Conservation (phyloP, 1,140 invertebrate species). For the Drosophila miranda region DNA sequence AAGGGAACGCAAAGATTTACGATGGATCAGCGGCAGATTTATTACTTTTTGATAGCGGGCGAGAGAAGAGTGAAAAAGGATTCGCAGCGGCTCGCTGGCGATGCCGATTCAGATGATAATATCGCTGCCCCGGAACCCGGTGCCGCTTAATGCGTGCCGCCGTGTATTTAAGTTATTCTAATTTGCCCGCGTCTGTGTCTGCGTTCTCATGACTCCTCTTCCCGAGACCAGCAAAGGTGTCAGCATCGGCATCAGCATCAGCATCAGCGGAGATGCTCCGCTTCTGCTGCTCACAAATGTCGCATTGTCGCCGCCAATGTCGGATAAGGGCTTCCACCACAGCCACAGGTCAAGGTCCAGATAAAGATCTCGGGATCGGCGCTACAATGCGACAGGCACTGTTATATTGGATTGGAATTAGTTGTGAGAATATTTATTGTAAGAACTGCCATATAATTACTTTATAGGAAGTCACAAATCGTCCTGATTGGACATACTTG, state of each 20-base stretch:
- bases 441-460: too few species aligned
- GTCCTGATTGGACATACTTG: too few species aligned
- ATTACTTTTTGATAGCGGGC: constrained; percentile 81
- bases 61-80: constrained; percentile 44
- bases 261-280: neutral
- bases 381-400: constrained; percentile 8
- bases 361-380: constrained; percentile 37
- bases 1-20: constrained; percentile 81
- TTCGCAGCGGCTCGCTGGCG: constrained; percentile 23
- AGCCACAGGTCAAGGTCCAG: constrained; percentile 21
- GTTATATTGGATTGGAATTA: too few species aligned
- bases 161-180: constrained; percentile 77
- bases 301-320: constrained; percentile 36
- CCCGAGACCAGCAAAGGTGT: constrained; percentile 43
- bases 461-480: too few species aligned
- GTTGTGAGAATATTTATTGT: too few species aligned
- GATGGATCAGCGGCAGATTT: constrained; percentile 81
- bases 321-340: constrained; percentile 31
- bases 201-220: constrained; percentile 2
- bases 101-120: constrained; percentile 18
- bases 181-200: constrained; percentile 52
- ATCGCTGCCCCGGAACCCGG: constrained; percentile 6
- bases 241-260: constrained; percentile 10
- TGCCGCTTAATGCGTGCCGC: constrained; percentile 69
- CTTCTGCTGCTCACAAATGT: constrained; percentile 39